Percentiles rank a stretch among this genome's conserved stretches.
Evolutionary conservation across 2,797 vertebrate species (phyloP).

Genomic region (Anniella stebbinsi): DNA sequence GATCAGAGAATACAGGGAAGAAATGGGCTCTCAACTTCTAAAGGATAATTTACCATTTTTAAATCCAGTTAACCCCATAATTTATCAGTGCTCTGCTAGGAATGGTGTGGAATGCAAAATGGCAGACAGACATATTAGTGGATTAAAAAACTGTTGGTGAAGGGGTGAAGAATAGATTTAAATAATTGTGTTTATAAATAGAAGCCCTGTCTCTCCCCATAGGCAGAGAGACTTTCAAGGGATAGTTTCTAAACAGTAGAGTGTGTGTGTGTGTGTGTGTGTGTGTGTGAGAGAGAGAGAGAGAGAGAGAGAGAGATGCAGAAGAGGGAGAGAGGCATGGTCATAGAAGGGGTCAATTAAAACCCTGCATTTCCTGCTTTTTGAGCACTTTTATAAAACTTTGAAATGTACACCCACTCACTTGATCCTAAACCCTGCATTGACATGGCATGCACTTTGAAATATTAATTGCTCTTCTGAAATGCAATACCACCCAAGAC

Average conservation of each 20-base stretch:
- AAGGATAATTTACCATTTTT: neutral
- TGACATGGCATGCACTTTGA: constrained; percentile 18
- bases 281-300: neutral
- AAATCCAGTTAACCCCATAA: neutral
- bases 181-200: neutral
- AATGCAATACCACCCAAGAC: neutral
- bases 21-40: neutral
- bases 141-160: neutral
- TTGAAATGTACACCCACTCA: neutral
- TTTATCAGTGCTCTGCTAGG: neutral
- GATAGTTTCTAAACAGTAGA: neutral
- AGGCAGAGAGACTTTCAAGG: neutral
- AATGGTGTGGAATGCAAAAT: neutral
- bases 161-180: neutral
- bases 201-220: neutral
- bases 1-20: neutral
- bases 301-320: neutral
- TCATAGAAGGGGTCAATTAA: neutral
- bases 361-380: neutral
- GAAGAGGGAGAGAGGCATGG: neutral
- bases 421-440: constrained; percentile 10
- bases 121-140: neutral
- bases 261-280: neutral
- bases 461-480: constrained; percentile 27
- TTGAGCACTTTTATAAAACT: constrained; percentile 9